phyloP scores from a whole-genome alignment of 2,797 vertebrate species.

The Pangasius krempfi region DNA sequence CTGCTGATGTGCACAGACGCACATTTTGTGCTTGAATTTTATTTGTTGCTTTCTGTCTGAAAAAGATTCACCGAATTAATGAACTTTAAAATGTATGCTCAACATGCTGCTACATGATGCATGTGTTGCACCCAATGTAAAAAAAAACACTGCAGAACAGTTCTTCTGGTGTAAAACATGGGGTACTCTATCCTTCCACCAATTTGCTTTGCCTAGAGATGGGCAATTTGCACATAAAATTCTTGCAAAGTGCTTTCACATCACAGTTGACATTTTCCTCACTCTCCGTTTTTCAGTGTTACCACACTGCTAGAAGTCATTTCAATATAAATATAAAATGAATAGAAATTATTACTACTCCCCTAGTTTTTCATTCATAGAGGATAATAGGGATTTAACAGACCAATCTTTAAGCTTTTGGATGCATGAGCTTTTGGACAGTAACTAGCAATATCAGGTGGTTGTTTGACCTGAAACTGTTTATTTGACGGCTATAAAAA shows the following conservation, averaged over 20 bases:
- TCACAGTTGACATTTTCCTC: not conserved
- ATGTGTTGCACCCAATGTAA: no score
- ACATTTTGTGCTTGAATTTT: not conserved
- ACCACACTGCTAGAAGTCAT: no score
- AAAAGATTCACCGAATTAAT: not conserved
- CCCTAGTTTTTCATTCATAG: not conserved
- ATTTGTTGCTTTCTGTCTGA: not conserved
- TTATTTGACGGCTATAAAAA: not conserved
- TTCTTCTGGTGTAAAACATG: not conserved
- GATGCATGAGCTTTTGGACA: not conserved
- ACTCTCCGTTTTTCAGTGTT: no score
- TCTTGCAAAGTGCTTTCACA: not conserved
- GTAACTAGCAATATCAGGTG: not conserved
- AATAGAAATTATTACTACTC: not conserved
- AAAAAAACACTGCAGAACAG: no score
- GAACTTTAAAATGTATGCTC: not conserved
- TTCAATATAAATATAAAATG: not conserved
- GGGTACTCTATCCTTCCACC: not conserved
- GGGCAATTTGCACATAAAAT: not conserved
- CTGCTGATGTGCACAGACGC: not conserved
- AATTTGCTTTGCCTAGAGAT: not conserved
- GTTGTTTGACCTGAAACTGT: not conserved
- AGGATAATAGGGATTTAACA: not conserved
- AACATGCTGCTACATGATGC: not conserved
- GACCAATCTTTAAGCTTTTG: not conserved